Percentiles rank a stretch among this genome's conserved stretches.
These are phyloP conservation scores for Alitta virens DNA, from an alignment of 2,888 invertebrate genomes.

Conservation along the genomic window DNA sequence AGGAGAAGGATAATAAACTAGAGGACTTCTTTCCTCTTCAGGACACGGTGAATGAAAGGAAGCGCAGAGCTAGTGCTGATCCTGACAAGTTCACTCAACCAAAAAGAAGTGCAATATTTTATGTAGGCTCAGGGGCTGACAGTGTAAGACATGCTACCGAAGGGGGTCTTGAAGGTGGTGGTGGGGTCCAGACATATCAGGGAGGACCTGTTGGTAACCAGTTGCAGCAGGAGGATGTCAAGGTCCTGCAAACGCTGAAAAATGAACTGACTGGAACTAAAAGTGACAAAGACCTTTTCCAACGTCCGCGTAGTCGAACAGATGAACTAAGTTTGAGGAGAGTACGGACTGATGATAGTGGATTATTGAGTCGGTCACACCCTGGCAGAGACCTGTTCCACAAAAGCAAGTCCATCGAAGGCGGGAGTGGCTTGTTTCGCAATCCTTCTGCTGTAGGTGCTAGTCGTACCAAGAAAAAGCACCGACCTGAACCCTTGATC, in stretches of 20 bases:
- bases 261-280: constrained; percentile 32
- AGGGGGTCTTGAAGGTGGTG: not conserved
- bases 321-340: constrained; percentile 30
- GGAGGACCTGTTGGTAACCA: not conserved
- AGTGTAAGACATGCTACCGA: not conserved
- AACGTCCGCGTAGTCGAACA: constrained; percentile 1
- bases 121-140: not conserved
- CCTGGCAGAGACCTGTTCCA: not conserved
- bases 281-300: constrained; percentile 21
- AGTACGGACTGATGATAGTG: constrained; percentile 36
- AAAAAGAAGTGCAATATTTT: constrained; percentile 8
- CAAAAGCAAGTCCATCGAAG: not conserved
- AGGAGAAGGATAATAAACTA: constrained; percentile 7
- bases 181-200: not conserved
- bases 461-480: constrained; percentile 24
- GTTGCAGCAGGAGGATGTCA: no score
- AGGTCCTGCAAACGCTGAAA: constrained; percentile 33
- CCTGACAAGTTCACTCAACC: constrained; percentile 28
- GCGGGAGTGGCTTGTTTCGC: constrained; percentile 8
- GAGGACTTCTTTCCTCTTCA: not conserved
- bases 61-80: constrained; percentile 29
- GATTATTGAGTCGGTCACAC: not conserved
- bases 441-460: constrained; percentile 15
- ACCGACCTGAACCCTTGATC: constrained; percentile 55
- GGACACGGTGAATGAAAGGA: constrained; percentile 18